Evolutionary conservation across 37 sponge, comb jelly and placozoan species (phyloP).

Genomic region (Beroe ovata): DNA sequence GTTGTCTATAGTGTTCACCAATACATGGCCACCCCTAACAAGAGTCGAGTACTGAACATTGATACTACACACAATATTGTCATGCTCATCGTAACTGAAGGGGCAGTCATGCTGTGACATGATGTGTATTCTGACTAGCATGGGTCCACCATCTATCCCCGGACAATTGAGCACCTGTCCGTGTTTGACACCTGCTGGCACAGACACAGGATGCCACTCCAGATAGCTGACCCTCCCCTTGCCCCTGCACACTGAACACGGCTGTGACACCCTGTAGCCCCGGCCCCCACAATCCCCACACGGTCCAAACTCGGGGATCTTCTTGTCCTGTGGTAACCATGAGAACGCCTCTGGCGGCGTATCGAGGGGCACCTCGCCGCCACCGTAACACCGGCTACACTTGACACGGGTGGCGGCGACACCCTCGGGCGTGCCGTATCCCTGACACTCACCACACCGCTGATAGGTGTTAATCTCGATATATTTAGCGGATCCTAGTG

Average conservation of each 20-base stretch:
- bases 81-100: conserved; percentile 17
- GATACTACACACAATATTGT: background rate
- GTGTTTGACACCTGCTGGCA: conserved; percentile 50
- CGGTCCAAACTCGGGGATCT: background rate
- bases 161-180: conserved; percentile 63
- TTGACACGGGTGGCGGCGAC: background rate
- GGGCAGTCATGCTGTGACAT: background rate
- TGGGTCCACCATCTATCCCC: conserved; percentile 46
- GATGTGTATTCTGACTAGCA: conserved; percentile 48
- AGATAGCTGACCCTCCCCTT: background rate
- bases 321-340: background rate
- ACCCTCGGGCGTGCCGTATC: conserved; percentile 47
- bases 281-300: conserved; percentile 38
- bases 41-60: conserved; percentile 19
- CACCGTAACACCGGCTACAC: conserved; percentile 39
- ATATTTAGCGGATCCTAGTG: conserved; percentile 51
- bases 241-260: conserved; percentile 2
- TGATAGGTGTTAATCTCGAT: conserved; percentile 66
- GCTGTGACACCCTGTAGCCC: background rate
- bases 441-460: conserved; percentile 26
- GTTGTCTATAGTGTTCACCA: conserved; percentile 27
- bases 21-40: conserved; percentile 1
- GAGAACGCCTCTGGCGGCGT: background rate
- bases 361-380: conserved; percentile 8
- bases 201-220: conserved; percentile 64